These are phyloP conservation scores for Australoheros scitulus DNA, from an alignment of 2,113 vertebrate genomes.

Conservation along the genomic window DNA sequence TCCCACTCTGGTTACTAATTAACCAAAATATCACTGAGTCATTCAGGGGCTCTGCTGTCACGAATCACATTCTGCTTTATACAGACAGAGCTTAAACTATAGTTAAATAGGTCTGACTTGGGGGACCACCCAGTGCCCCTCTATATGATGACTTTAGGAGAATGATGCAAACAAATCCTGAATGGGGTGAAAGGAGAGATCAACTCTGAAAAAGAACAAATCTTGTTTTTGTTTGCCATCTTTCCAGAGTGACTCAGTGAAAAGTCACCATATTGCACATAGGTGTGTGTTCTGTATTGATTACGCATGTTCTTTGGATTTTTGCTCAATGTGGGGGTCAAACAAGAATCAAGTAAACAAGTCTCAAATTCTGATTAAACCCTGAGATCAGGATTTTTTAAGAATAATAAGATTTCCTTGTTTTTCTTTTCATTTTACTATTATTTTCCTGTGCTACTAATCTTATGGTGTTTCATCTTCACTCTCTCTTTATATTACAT, in stretches of 20 bases:
- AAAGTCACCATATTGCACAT: neutral
- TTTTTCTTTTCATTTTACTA: neutral
- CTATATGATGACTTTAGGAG: constrained; percentile 47
- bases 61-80: constrained; percentile 60
- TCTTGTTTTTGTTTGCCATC: constrained; percentile 20
- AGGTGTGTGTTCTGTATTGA: neutral
- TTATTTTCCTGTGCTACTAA: neutral
- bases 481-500: neutral
- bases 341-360: constrained; percentile 1
- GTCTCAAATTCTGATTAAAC: neutral
- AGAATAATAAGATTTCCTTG: neutral
- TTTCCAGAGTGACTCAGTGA: constrained; percentile 39
- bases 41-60: constrained; percentile 48
- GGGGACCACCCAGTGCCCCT: constrained; percentile 41
- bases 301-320: constrained; percentile 10
- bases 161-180: constrained; percentile 38
- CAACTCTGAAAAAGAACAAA: constrained; percentile 15
- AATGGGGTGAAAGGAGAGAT: constrained; percentile 15
- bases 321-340: neutral
- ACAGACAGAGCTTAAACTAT: constrained; percentile 22
- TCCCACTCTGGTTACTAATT: constrained; percentile 67
- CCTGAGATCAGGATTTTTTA: neutral
- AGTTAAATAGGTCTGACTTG: constrained; percentile 52
- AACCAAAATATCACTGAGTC: constrained; percentile 56
- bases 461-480: neutral